A percentile compares a stretch with the other conserved stretches of the same genome.
These are phyloP conservation scores for Aplidium turbinatum DNA, from an alignment of 23 tunicate genomes.

Conservation along the genomic window DNA sequence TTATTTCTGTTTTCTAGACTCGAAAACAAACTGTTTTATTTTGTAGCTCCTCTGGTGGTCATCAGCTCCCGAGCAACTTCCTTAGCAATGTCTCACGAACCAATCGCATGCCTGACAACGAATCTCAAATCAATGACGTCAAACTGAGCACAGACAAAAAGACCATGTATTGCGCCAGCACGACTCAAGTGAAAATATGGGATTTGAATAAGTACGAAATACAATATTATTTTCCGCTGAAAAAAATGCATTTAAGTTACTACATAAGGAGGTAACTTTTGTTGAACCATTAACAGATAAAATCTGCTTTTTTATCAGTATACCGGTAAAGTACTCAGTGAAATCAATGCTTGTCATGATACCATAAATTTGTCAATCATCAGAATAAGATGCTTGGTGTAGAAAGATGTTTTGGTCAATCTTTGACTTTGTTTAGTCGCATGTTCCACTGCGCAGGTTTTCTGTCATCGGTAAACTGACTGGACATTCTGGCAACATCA, in stretches of 20 bases:
- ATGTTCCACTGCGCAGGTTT: too few species aligned
- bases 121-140: slow-evolving; percentile 60
- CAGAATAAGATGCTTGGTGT: too few species aligned
- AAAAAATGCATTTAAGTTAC: too few species aligned
- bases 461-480: slow-evolving; percentile 64
- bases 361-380: too few species aligned
- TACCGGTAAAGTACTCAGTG: neutral
- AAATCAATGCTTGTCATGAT: too few species aligned
- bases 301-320: too few species aligned
- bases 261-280: too few species aligned
- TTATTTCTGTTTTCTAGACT: too few species aligned
- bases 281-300: too few species aligned
- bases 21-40: too few species aligned
- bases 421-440: too few species aligned
- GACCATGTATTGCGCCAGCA: slow-evolving; percentile 59
- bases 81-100: slow-evolving; percentile 62
- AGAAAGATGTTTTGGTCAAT: too few species aligned
- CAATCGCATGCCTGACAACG: slow-evolving; percentile 90
- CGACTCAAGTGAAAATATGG: slow-evolving; percentile 60
- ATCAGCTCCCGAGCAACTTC: slow-evolving; percentile 49
- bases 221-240: neutral
- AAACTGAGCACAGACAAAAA: slow-evolving; percentile 43
- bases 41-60: slow-evolving; percentile 76
- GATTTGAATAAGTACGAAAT: slow-evolving; percentile 68
- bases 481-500: slow-evolving; percentile 85